phyloP scores from a whole-genome alignment of 2,797 vertebrate genomes.

The Pyrocephalus nanus region DNA sequence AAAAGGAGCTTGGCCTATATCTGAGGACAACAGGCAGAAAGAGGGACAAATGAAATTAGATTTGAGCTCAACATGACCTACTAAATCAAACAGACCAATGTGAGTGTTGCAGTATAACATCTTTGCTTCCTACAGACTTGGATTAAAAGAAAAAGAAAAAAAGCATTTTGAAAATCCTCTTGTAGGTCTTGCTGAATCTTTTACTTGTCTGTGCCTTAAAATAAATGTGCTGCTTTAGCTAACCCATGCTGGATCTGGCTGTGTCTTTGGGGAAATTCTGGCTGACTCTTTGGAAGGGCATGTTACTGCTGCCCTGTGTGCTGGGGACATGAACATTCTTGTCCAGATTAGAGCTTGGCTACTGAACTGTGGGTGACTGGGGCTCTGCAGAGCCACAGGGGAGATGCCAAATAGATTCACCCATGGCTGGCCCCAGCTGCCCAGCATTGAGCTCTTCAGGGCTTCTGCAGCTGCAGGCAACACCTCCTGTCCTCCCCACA shows the following conservation, averaged over 20 bases:
- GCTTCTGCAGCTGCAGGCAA: neutral
- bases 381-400: neutral
- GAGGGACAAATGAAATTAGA: neutral
- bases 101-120: neutral
- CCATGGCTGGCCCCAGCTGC: accelerated
- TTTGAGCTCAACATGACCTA: neutral
- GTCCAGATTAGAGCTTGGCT: neutral
- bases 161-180: neutral
- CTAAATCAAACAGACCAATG: neutral
- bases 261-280: neutral
- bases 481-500: neutral
- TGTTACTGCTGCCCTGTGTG: neutral
- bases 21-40: neutral
- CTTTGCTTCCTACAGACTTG: neutral
- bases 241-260: neutral
- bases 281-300: neutral
- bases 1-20: neutral
- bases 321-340: neutral
- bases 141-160: accelerated
- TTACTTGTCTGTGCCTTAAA: neutral
- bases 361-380: neutral
- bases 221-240: neutral
- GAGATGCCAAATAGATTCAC: neutral
- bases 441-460: accelerated
- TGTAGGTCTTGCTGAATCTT: neutral